Percentiles rank a stretch among this genome's conserved stretches.
These are phyloP conservation scores for Hemibagrus guttatus DNA, from an alignment of 2,797 vertebrate genomes.

Conservation along the genomic window DNA sequence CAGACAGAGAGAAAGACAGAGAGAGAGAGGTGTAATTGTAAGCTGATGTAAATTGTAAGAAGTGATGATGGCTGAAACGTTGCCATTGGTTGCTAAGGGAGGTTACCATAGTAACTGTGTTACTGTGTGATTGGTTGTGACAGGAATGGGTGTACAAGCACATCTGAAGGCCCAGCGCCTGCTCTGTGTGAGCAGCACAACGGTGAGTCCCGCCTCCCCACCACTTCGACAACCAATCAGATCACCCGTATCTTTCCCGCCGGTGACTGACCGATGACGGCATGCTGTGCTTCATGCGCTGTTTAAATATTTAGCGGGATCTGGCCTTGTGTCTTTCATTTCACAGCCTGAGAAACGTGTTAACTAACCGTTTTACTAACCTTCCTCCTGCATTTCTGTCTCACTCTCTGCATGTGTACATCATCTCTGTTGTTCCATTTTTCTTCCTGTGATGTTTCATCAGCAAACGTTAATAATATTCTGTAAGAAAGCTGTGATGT, in stretches of 20 bases:
- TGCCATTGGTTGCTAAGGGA: neutral
- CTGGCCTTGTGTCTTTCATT: neutral
- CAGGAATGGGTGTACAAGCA: constrained; percentile 72
- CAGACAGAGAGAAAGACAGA: too few relatives aligned
- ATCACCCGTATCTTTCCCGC: neutral
- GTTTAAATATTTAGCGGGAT: neutral
- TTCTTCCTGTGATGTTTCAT: neutral
- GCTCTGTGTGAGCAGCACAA: constrained; percentile 55
- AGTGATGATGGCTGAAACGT: neutral
- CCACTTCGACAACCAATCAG: constrained; percentile 32
- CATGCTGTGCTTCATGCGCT: neutral
- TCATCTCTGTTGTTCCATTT: neutral
- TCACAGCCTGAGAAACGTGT: neutral
- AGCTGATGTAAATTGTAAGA: too few relatives aligned
- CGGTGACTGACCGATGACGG: neutral
- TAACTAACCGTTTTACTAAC: neutral
- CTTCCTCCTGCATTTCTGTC: neutral
- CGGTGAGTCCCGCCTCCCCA: constrained; percentile 74
- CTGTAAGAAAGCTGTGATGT: neutral
- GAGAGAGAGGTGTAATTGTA: neutral
- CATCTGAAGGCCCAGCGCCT: constrained; percentile 63
- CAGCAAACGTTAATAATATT: neutral
- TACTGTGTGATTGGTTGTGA: constrained; percentile 72
- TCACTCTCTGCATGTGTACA: neutral
- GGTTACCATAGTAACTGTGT: constrained; percentile 41